Percentiles rank a stretch among this genome's conserved stretches.
These are phyloP conservation scores for Paguma larvata DNA, from an alignment of 2,797 vertebrate species.

Conservation along the genomic window DNA sequence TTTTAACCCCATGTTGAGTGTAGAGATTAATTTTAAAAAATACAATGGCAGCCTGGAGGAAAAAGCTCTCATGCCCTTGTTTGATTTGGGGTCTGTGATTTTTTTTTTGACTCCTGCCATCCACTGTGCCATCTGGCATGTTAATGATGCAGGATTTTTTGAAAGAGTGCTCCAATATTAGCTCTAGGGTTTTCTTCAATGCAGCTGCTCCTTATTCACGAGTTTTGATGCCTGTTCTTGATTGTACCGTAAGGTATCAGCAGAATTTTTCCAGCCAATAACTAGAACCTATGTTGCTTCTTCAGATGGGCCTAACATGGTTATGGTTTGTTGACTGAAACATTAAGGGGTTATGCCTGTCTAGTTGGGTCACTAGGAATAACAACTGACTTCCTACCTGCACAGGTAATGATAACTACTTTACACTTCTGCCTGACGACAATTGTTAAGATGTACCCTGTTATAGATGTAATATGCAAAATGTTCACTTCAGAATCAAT, in stretches of 20 bases:
- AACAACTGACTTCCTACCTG: not conserved
- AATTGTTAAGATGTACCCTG: not conserved
- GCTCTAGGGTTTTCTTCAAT: not conserved
- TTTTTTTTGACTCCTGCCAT: not conserved
- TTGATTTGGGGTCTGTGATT: not conserved
- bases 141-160: not conserved
- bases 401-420: not conserved
- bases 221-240: conserved; percentile 33
- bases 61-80: not conserved
- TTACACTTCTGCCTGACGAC: not conserved
- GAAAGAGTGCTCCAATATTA: not conserved
- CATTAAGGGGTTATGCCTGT: not conserved
- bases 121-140: rapidly evolving
- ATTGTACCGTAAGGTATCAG: conserved; percentile 21
- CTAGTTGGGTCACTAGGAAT: not conserved
- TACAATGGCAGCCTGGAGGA: not conserved
- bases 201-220: not conserved
- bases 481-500: not conserved
- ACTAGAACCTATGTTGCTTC: not conserved
- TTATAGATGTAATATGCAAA: conserved; percentile 35
- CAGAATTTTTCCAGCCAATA: conserved; percentile 49
- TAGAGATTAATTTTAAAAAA: not conserved
- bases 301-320: not conserved
- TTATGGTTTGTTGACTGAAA: conserved; percentile 47
- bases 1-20: not conserved